Evolutionary conservation across 2,888 invertebrate species (phyloP).

Genomic region (Meteorus colon): DNA sequence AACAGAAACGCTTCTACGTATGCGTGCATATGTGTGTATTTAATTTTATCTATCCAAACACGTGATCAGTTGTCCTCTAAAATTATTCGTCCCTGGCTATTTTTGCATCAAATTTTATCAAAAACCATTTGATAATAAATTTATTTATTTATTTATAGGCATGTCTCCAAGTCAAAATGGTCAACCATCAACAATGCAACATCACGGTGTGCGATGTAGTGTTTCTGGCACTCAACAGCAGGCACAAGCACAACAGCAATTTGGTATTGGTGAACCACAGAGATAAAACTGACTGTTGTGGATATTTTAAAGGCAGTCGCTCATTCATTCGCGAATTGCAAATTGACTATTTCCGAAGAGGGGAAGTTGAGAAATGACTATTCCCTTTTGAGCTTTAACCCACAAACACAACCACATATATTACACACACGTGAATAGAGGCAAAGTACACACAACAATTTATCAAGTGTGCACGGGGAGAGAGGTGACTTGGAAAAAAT

Average conservation of each 20-base stretch:
- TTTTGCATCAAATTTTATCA: background rate
- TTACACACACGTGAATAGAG: slow-evolving; percentile 17
- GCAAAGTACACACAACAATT: slow-evolving; percentile 8
- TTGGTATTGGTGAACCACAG: slow-evolving; percentile 71
- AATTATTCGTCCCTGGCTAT: background rate
- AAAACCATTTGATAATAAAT: background rate
- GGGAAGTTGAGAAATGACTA: slow-evolving; percentile 17
- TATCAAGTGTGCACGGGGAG: slow-evolving; percentile 5
- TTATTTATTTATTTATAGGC: slow-evolving; percentile 58
- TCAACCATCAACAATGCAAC: slow-evolving; percentile 69
- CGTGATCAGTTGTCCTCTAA: background rate
- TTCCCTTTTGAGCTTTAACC: slow-evolving; percentile 26
- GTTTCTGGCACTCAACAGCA: slow-evolving; percentile 67
- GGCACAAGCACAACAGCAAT: slow-evolving; percentile 68
- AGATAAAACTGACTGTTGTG: slow-evolving; percentile 71
- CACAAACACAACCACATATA: slow-evolving; percentile 15
- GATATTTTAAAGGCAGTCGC: slow-evolving; percentile 55
- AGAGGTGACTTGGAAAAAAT: background rate
- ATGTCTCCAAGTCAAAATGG: slow-evolving; percentile 73
- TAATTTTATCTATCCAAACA: background rate
- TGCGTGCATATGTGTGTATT: background rate
- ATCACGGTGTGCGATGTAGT: slow-evolving; percentile 74
- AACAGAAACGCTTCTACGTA: background rate
- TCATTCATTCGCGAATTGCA: background rate
- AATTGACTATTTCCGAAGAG: slow-evolving; percentile 17